Evolutionary conservation across 2,797 vertebrate species (phyloP).

Genomic region (Xenops minutus): DNA sequence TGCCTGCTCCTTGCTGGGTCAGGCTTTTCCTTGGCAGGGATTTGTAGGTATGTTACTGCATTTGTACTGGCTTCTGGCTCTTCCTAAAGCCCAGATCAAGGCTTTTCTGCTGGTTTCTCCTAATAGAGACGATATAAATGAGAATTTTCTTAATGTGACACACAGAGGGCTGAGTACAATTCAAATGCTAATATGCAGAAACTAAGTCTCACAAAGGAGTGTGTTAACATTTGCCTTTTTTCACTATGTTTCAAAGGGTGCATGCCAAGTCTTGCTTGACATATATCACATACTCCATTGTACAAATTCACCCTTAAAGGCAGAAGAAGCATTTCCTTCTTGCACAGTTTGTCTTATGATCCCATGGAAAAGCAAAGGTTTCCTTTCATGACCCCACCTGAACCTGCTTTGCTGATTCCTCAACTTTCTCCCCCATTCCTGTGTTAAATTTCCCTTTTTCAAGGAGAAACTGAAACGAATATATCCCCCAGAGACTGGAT

Average conservation of each 20-base stretch:
- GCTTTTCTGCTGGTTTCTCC: not conserved
- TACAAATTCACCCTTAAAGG: not conserved
- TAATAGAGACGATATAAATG: not conserved
- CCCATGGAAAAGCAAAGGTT: not conserved
- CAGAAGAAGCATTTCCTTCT: not conserved
- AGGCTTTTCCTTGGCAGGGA: not conserved
- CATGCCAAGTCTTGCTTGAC: not conserved
- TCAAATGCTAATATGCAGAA: not conserved
- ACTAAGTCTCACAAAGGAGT: not conserved
- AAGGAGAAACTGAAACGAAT: not conserved
- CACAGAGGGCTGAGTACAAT: not conserved
- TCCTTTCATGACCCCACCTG: not conserved
- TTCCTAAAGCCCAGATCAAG: not conserved
- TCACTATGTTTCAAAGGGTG: not conserved
- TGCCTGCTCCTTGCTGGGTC: not conserved
- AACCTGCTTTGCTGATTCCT: not conserved
- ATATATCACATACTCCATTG: not conserved
- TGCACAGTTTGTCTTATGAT: not conserved
- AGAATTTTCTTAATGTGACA: not conserved
- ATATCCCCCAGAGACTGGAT: not conserved
- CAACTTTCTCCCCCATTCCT: fast-evolving
- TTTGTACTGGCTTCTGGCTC: not conserved
- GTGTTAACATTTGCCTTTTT: not conserved
- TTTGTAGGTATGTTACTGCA: not conserved
- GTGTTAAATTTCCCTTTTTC: not conserved